These are phyloP conservation scores for Todiramphus saurophagus DNA, from an alignment of 2,113 vertebrate genomes.

Conservation along the genomic window DNA sequence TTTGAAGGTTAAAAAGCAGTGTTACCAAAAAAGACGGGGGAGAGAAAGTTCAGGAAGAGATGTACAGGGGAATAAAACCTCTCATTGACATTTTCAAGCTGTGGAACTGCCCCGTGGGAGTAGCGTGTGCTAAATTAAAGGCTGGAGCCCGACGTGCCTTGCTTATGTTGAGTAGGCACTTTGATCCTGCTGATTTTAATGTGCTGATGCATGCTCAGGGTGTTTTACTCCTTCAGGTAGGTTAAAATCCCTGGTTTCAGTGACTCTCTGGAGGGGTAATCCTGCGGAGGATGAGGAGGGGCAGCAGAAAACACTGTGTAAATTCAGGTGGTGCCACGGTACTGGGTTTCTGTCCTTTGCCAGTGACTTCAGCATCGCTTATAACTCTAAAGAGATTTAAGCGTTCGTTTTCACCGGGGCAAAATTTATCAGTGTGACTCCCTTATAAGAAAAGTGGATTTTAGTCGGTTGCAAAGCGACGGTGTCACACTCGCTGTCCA, in stretches of 20 bases:
- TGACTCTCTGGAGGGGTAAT: background rate
- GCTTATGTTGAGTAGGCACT: background rate
- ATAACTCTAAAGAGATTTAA: background rate
- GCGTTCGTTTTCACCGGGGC: background rate
- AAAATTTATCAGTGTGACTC: background rate
- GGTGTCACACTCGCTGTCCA: background rate
- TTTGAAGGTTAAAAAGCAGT: background rate
- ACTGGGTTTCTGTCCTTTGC: background rate
- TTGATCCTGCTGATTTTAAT: background rate
- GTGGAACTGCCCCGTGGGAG: background rate
- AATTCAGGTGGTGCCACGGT: background rate
- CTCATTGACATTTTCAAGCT: background rate
- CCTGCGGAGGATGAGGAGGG: background rate
- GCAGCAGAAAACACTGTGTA: background rate
- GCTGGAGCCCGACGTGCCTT: background rate
- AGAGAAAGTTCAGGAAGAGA: background rate
- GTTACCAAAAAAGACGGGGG: background rate
- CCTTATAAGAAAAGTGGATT: background rate
- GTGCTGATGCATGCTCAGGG: too few species aligned
- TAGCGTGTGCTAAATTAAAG: background rate
- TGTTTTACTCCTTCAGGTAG: background rate
- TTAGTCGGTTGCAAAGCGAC: background rate
- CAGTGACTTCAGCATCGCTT: background rate
- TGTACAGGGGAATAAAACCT: background rate
- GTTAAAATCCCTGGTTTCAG: background rate